Percentiles rank a stretch among this genome's conserved stretches.
phyloP scores from a whole-genome alignment of 2,888 invertebrate species.

The Ennomos quercinarius region DNA sequence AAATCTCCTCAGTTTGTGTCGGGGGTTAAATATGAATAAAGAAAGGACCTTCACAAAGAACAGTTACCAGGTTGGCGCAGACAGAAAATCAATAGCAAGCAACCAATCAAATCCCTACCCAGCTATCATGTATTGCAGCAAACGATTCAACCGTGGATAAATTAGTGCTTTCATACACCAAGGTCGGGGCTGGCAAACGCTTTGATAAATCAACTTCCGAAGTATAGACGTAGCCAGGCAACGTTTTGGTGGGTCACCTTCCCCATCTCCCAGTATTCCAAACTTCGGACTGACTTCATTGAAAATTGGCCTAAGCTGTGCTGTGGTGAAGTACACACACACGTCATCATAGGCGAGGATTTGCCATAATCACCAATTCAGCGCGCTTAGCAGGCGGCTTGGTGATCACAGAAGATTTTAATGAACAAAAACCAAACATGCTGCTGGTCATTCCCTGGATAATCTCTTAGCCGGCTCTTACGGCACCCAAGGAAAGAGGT shows the following conservation, averaged over 20 bases:
- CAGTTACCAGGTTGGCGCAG: constrained; percentile 11
- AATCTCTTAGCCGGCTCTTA: too few species aligned
- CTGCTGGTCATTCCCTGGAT: too few species aligned
- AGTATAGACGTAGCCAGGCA: constrained; percentile 22
- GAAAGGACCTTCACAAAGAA: constrained; percentile 14
- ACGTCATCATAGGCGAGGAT: too few species aligned
- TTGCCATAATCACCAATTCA: too few species aligned
- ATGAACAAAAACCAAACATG: too few species aligned
- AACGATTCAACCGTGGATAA: constrained; percentile 35
- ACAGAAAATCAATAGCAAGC: constrained; percentile 26
- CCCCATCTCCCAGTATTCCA: neutral
- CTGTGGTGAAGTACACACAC: too few species aligned
- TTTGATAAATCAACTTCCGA: constrained; percentile 41
- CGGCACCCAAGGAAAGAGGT: too few species aligned
- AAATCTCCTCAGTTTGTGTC: too few species aligned
- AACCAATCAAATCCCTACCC: constrained; percentile 33
- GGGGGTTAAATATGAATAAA: neutral
- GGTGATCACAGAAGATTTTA: too few species aligned
- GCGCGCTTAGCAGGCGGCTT: too few species aligned
- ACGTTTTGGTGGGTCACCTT: neutral
- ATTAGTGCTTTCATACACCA: constrained; percentile 30
- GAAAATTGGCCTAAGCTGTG: too few species aligned
- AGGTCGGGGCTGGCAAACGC: constrained; percentile 33
- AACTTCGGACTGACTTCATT: too few species aligned
- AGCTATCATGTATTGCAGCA: constrained; percentile 32